A percentile compares a stretch with the other conserved stretches of the same genome.
phyloP scores from a whole-genome alignment of 1,140 invertebrate species.

The Psix sp. region DNA sequence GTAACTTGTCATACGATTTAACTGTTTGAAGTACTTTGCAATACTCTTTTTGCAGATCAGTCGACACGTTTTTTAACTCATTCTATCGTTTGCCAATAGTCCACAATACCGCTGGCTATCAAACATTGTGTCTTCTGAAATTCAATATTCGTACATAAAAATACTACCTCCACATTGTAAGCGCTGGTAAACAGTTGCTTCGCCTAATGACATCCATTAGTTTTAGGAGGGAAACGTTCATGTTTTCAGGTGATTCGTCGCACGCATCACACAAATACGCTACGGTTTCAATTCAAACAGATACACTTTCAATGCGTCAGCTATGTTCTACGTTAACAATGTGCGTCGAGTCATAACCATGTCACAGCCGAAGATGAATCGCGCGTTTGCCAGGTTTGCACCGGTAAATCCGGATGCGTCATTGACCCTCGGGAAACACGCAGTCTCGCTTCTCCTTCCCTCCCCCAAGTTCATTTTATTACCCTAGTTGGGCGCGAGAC shows the following conservation, averaged over 20 bases:
- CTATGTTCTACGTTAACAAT: slow-evolving; percentile 27
- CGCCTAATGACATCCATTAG: slow-evolving; percentile 49
- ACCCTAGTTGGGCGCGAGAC: slow-evolving; percentile 27
- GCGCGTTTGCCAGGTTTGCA: slow-evolving; percentile 10
- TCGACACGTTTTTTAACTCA: slow-evolving; percentile 15
- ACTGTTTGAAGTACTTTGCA: slow-evolving; percentile 5
- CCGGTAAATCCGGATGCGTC: too few species aligned
- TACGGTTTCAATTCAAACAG: slow-evolving; percentile 38
- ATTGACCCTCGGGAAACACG: slow-evolving; percentile 43
- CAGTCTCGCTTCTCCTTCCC: neutral
- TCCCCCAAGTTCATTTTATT: slow-evolving; percentile 44
- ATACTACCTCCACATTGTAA: slow-evolving; percentile 26
- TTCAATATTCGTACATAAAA: slow-evolving; percentile 41
- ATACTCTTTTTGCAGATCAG: slow-evolving; percentile 18
- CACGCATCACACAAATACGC: slow-evolving; percentile 45
- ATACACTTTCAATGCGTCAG: slow-evolving; percentile 40
- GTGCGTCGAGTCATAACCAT: slow-evolving; percentile 40
- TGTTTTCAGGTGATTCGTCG: slow-evolving; percentile 52
- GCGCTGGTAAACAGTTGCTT: slow-evolving; percentile 33
- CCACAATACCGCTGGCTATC: slow-evolving; percentile 15
- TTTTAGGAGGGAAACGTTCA: slow-evolving; percentile 17
- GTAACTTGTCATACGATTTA: slow-evolving; percentile 3
- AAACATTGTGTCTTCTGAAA: slow-evolving; percentile 40
- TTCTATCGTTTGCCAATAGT: slow-evolving; percentile 14
- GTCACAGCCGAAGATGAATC: slow-evolving; percentile 54